Evolutionary conservation across 35 echinoderm and acorn worm genomes (phyloP), one percentile per base, ranked within the genome.

Genomic region (Apostichopus japonicus): DNA sequence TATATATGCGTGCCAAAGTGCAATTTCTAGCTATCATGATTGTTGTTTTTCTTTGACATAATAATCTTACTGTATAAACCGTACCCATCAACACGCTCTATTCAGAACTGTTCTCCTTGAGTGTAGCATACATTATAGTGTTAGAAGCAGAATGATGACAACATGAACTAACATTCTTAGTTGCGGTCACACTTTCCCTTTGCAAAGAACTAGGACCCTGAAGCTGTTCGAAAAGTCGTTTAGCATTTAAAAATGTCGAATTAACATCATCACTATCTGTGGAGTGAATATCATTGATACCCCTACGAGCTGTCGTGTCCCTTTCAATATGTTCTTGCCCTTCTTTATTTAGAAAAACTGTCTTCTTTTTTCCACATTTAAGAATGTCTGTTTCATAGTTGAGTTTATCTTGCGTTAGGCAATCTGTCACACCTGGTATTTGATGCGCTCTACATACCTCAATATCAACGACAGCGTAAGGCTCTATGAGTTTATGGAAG

Each of bases 191-290:
- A 80, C 6, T 5, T 80, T 24, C 5, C 17, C 78, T 51, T 80
- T 51, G 22, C 24, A 80, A 5, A 80, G 8, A 7, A 80, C 78
- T 44, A 51, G 24, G 23, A 44, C 78, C 5, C 78, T 27, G 25
- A 27, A 80, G 25, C 44, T 80, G 78, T 80, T 80, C 78, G 1
- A 80, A 80, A 80, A 7, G 78, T 80, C 78, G 78, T 51, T 33
- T 80, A 13, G 78, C 78, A 51, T 80, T 80, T 80, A 80, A 0
- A 80, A 80, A 80, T 24, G 78, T 13, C 22, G 78, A 9, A 80
- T 17, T 80, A 44, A 0, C 22, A 80, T 80, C 78, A 80, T 80
- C 24, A 33, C 17, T 80, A 80, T 51, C 78, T 80, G 22, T 80
- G 8, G 73, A 77, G 16, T 25, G 4, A 51, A 53, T 2, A 17